These are phyloP conservation scores for Villa cingulata DNA, from an alignment of 2,888 invertebrate genomes.

Conservation along the genomic window DNA sequence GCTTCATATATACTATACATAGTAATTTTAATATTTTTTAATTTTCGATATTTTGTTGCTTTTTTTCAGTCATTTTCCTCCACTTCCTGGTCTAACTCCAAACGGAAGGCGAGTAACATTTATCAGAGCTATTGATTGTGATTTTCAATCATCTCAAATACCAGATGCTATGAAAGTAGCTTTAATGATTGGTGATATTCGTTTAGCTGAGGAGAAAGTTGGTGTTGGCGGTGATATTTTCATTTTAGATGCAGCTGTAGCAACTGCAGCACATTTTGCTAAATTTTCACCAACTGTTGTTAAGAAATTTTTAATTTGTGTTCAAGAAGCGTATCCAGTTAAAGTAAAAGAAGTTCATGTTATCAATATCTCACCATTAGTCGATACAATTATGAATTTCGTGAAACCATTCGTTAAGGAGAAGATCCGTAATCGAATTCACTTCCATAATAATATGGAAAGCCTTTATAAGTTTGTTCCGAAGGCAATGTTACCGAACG, in stretches of 20 bases:
- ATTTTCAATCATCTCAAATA: conserved; percentile 54
- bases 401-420: conserved; percentile 79
- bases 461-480: conserved; percentile 67
- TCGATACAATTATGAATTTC: conserved; percentile 73
- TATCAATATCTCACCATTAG: conserved; percentile 67
- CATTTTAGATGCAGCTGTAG: conserved; percentile 63
- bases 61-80: conserved; percentile 55
- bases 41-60: background rate
- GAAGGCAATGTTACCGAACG: conserved; percentile 63
- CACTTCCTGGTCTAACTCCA: conserved; percentile 67
- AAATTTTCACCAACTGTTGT: conserved; percentile 70
- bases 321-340: conserved; percentile 79
- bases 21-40: background rate
- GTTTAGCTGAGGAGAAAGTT: conserved; percentile 58
- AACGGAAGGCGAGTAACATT: conserved; percentile 64
- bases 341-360: conserved; percentile 78
- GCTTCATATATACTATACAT: background rate
- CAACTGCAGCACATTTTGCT: conserved; percentile 66
- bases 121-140: conserved; percentile 58
- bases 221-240: conserved; percentile 79
- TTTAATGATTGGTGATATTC: conserved; percentile 72
- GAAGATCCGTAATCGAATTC: conserved; percentile 70
- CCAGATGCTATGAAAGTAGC: conserved; percentile 69
- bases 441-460: conserved; percentile 60
- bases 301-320: conserved; percentile 74